Evolutionary conservation across 2,888 invertebrate genomes (phyloP).

Genomic region (Catocala fraxini): DNA sequence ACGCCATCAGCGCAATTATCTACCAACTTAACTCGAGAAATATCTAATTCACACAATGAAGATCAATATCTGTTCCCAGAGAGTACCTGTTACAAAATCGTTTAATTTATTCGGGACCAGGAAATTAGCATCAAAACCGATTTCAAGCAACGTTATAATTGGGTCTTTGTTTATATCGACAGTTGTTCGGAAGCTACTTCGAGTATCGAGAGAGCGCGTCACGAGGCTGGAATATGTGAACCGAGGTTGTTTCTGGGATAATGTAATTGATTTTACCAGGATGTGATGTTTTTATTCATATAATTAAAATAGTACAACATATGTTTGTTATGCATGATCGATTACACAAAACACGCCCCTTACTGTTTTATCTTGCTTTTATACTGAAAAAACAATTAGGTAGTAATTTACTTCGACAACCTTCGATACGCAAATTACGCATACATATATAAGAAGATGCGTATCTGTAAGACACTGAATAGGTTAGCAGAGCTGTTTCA

Average conservation of each 20-base stretch:
- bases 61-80: slow-evolving; percentile 40
- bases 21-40: no score
- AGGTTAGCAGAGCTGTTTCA: no score
- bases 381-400: no score
- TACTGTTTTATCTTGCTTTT: no score
- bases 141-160: slow-evolving; percentile 67
- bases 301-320: no score
- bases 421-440: no score
- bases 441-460: no score
- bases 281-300: slow-evolving; percentile 12
- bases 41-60: slow-evolving; percentile 35
- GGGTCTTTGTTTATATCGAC: slow-evolving; percentile 62
- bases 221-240: slow-evolving; percentile 39
- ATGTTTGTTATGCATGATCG: no score
- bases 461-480: no score
- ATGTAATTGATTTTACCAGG: slow-evolving; percentile 13
- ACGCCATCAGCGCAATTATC: no score
- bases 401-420: no score
- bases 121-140: slow-evolving; percentile 72
- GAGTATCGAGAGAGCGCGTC: slow-evolving; percentile 21
- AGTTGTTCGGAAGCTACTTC: slow-evolving; percentile 23
- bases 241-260: slow-evolving; percentile 36
- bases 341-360: no score
- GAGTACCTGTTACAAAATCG: slow-evolving; percentile 54
- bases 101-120: slow-evolving; percentile 71